Evolutionary conservation across 2,113 vertebrate genomes (phyloP).

Genomic region (Dryoscopus gambensis): DNA sequence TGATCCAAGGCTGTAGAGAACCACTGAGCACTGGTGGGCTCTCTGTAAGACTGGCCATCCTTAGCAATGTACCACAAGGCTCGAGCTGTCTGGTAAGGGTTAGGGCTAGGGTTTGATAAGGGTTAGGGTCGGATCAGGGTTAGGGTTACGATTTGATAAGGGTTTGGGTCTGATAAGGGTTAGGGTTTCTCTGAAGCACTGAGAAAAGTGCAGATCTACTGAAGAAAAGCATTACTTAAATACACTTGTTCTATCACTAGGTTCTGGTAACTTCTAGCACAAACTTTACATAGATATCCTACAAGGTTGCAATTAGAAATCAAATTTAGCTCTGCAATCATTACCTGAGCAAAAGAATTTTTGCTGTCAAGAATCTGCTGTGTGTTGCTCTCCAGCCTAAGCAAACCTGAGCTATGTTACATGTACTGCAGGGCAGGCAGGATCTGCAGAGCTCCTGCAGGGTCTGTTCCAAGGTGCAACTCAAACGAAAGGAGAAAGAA

Average conservation of each 20-base stretch:
- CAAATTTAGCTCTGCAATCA: background rate
- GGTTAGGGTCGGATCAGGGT: background rate
- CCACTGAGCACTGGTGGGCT: background rate
- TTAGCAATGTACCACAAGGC: background rate
- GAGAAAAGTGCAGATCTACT: background rate
- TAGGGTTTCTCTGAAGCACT: background rate
- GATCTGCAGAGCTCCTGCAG: background rate
- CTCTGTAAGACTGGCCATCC: background rate
- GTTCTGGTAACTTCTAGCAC: background rate
- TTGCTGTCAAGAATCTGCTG: background rate
- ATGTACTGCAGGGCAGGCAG: background rate
- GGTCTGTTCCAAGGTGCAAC: background rate
- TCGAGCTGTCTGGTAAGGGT: background rate
- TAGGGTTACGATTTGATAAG: background rate
- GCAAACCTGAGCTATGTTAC: background rate
- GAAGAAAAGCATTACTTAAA: background rate
- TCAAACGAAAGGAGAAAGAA: background rate
- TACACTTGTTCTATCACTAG: accelerated
- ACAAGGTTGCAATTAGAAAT: background rate
- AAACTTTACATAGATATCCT: accelerated
- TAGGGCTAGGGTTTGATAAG: background rate
- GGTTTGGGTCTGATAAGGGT: background rate
- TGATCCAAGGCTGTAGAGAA: background rate
- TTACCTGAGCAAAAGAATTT: background rate
- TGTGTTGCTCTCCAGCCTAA: background rate